Percentiles rank a stretch among this genome's conserved stretches.
These are phyloP conservation scores for Limnodromus scolopaceus DNA, from an alignment of 2,797 vertebrate genomes.

Conservation along the genomic window DNA sequence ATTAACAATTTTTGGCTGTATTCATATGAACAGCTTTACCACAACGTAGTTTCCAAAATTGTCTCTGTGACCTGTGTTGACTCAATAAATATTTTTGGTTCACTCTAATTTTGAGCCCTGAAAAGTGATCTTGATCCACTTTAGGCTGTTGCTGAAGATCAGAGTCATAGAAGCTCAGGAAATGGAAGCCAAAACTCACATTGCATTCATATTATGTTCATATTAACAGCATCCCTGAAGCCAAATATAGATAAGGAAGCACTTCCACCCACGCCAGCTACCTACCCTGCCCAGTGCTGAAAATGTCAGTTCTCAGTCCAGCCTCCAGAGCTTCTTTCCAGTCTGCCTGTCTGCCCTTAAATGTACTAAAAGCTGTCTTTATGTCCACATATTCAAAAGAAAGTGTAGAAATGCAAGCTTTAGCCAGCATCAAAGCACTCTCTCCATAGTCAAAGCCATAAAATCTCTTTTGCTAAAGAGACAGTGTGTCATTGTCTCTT, in stretches of 20 bases:
- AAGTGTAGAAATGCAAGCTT: neutral
- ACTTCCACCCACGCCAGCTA: neutral
- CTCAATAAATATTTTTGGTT: neutral
- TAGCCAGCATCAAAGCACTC: neutral
- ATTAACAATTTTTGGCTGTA: neutral
- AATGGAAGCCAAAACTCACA: neutral
- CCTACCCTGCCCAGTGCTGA: neutral
- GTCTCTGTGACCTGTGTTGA: rapidly evolving
- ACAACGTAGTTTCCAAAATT: neutral
- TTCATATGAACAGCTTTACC: neutral
- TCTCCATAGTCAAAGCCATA: neutral
- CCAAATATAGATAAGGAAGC: neutral
- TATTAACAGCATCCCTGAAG: neutral
- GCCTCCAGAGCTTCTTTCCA: neutral
- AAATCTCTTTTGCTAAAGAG: neutral
- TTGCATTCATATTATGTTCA: neutral
- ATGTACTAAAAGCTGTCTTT: neutral
- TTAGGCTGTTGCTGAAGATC: neutral
- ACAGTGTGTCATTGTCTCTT: neutral
- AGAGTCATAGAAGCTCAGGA: neutral
- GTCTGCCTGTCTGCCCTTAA: neutral
- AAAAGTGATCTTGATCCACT: neutral
- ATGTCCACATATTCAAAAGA: neutral
- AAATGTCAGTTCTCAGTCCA: neutral
- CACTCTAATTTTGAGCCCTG: neutral